These are phyloP conservation scores for Heterohyrax brucei DNA, from an alignment of 2,797 vertebrate species.

Conservation along the genomic window DNA sequence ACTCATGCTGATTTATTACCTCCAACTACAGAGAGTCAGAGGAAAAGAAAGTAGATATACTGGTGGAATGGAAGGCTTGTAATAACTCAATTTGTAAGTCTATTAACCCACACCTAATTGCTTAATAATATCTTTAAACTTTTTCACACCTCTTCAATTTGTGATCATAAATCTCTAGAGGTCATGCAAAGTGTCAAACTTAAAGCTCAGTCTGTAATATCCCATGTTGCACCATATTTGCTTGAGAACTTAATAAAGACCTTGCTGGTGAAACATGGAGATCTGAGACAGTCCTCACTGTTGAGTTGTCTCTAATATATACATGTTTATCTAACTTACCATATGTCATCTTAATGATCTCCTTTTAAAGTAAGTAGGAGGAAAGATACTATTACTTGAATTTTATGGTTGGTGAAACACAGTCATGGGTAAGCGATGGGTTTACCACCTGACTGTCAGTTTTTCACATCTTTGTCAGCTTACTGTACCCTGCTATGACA, in stretches of 20 bases:
- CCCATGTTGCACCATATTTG: neutral
- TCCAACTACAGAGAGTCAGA: slow-evolving; percentile 34
- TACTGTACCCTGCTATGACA: neutral
- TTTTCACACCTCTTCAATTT: neutral
- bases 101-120: slow-evolving; percentile 40
- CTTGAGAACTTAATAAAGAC: slow-evolving; percentile 51
- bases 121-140: slow-evolving; percentile 2
- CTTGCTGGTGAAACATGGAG: neutral
- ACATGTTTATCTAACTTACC: neutral
- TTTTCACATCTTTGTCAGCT: neutral
- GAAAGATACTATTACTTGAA: slow-evolving; percentile 24
- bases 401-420: slow-evolving; percentile 61
- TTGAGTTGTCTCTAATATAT: slow-evolving; percentile 5
- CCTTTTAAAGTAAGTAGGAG: slow-evolving; percentile 55
- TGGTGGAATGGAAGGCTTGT: neutral
- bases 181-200: slow-evolving; percentile 10
- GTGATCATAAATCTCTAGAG: slow-evolving; percentile 65
- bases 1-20: neutral
- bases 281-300: slow-evolving; percentile 42
- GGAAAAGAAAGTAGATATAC: slow-evolving; percentile 46
- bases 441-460: neutral
- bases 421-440: neutral
- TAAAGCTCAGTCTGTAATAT: slow-evolving; percentile 51
- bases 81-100: slow-evolving; percentile 35
- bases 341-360: slow-evolving; percentile 18